Base-by-base conservation (phyloP, 2,888 invertebrate species). In the Pristionchus maxplancki region DNA sequence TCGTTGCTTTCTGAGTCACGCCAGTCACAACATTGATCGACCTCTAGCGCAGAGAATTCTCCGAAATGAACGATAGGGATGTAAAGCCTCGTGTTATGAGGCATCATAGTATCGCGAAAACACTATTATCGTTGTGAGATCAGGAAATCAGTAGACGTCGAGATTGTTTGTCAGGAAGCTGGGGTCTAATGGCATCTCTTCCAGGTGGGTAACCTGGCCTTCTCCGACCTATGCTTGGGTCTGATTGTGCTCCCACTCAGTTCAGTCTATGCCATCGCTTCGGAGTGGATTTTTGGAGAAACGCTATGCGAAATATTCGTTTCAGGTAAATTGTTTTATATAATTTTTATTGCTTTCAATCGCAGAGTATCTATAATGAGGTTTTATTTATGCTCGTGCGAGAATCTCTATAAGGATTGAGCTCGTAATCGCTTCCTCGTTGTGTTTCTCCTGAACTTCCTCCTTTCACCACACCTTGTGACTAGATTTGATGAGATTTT, bases 241-340 rank as follows among this genome's bases (percentile, higher is more conserved):
- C 89, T 95, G 15, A 91, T 95, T 48, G 95, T 95, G 0, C 93
- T 96, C 91, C 96, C 95, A 5, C 95, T 95, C 90, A 95, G 95
- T n/a, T 95, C 95, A 40, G 94, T 95, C 9, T 95, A 95, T 90
- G 95, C 95, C 82, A 94, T 95, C 67, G 91, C 95, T 17, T 94
- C 95, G 9, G 92, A 94, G 90, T 96, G 95, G 96, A 93, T 95
- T 24, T 96, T 95, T 89, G 95, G 95, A 24, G 93, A 93, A 67
- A 92, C 94, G 3, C 93, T 95, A 90, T 96, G 96, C 93, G 94
- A 94, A 88, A 93, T 95, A 9, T 96, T 95, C 95, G 94, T 96
- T 31, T 95, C 95, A 3, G 94, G 94, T 94, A 89, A 78, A 85
- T 64, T 48, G n/a, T 81, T 17, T 13, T 44, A 44, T 44, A 34